phyloP scores from a whole-genome alignment of 1,140 invertebrate species.

The Drosophila nikananu region DNA sequence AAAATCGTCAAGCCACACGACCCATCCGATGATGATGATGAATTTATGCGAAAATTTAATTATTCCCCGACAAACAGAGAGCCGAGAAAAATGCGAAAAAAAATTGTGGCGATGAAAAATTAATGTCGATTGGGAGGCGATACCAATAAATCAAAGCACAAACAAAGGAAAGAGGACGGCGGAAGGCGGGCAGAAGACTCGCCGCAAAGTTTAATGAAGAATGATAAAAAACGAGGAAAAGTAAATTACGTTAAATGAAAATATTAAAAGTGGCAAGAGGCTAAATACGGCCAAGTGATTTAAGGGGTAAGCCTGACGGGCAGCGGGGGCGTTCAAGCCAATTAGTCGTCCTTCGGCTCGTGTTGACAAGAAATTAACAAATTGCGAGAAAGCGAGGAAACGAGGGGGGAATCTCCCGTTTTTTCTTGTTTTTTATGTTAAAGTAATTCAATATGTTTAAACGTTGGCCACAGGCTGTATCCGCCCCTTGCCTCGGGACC shows the following conservation, averaged over 20 bases:
- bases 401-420: constrained; percentile 1
- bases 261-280: constrained; percentile 70
- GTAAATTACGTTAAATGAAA: constrained; percentile 74
- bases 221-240: constrained; percentile 58
- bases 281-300: constrained; percentile 58
- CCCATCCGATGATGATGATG: constrained; percentile 72
- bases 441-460: constrained; percentile 82
- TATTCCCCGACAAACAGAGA: constrained; percentile 74
- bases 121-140: constrained; percentile 79
- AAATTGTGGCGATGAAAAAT: constrained; percentile 75
- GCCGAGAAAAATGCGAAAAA: constrained; percentile 42
- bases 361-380: constrained; percentile 82
- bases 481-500: neutral
- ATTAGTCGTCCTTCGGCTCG: constrained; percentile 57
- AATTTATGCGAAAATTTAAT: constrained; percentile 83
- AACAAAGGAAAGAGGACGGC: constrained; percentile 46
- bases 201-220: constrained; percentile 74
- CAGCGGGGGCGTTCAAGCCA: constrained; percentile 47
- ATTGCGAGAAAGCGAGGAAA: constrained; percentile 42
- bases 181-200: constrained; percentile 6
- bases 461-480: constrained; percentile 64
- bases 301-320: constrained; percentile 32
- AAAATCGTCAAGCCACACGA: constrained; percentile 59
- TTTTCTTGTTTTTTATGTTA: constrained; percentile 25
- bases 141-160: constrained; percentile 74